These are phyloP conservation scores for Ectobius pallidus DNA, from an alignment of 2,888 invertebrate species.

Conservation along the genomic window DNA sequence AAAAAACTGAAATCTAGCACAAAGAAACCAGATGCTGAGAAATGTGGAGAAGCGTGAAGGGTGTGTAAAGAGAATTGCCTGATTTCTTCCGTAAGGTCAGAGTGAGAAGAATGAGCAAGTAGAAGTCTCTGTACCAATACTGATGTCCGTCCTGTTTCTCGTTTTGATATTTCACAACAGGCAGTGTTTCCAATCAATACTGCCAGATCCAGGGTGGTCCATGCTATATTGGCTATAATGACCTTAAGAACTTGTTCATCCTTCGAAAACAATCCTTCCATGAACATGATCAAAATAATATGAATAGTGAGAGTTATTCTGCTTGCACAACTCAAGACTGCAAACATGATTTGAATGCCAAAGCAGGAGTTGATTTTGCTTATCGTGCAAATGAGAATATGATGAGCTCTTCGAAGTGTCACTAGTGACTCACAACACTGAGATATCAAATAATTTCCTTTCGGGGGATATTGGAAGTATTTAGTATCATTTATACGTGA, in stretches of 20 bases:
- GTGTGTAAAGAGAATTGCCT: neutral
- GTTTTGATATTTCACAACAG: neutral
- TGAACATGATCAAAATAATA: neutral
- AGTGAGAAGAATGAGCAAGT: neutral
- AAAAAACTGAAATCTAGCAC: neutral
- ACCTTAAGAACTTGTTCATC: neutral
- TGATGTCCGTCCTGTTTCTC: neutral
- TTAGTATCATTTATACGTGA: neutral
- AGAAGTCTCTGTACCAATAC: neutral
- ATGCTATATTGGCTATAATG: neutral
- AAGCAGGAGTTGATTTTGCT: neutral
- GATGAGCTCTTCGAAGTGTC: neutral
- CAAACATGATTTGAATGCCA: neutral
- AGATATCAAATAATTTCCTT: neutral
- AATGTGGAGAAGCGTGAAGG: neutral
- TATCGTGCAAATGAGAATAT: neutral
- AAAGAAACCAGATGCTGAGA: slow-evolving; percentile 3
- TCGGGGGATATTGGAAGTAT: neutral
- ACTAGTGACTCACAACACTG: neutral
- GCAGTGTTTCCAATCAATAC: neutral
- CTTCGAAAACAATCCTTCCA: neutral
- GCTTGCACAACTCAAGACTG: neutral
- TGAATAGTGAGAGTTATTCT: neutral
- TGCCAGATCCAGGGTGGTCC: neutral
- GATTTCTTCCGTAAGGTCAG: neutral